These are phyloP conservation scores for Podilymbus podiceps DNA, from an alignment of 2,113 vertebrate genomes.

Conservation along the genomic window DNA sequence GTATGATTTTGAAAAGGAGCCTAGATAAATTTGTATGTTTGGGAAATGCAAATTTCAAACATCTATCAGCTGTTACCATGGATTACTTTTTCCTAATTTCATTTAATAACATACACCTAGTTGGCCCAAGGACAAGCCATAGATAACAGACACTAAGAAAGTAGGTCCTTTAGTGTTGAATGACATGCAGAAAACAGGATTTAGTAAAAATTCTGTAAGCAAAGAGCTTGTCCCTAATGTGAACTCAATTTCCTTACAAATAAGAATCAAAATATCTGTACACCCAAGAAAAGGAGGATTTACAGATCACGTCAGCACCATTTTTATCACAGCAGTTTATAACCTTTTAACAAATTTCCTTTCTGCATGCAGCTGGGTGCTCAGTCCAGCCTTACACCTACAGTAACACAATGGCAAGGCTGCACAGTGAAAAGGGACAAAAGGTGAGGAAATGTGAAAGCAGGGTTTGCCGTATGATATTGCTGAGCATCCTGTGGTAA, in stretches of 20 bases:
- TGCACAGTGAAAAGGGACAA: neutral
- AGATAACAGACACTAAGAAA: neutral
- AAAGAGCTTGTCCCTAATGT: neutral
- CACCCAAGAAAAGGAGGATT: neutral
- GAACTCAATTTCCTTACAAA: neutral
- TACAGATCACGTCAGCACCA: neutral
- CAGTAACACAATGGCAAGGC: rapidly evolving
- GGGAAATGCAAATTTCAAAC: neutral
- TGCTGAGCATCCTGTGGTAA: neutral
- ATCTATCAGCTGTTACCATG: neutral
- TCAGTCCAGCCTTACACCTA: neutral
- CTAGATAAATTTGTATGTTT: neutral
- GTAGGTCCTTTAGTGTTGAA: neutral
- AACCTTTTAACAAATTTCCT: neutral
- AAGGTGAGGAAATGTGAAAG: neutral
- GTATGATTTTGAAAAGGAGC: neutral
- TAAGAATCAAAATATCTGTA: neutral
- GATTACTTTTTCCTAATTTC: neutral
- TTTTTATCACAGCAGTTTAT: neutral
- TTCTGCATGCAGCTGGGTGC: neutral
- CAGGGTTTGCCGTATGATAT: neutral
- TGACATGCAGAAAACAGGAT: neutral
- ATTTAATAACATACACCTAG: neutral
- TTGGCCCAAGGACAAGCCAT: neutral
- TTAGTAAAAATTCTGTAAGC: neutral